Evolutionary conservation across 1,140 invertebrate species (phyloP), one percentile per base, ranked within the genome.

Genomic region (Chionoecetes opilio): DNA sequence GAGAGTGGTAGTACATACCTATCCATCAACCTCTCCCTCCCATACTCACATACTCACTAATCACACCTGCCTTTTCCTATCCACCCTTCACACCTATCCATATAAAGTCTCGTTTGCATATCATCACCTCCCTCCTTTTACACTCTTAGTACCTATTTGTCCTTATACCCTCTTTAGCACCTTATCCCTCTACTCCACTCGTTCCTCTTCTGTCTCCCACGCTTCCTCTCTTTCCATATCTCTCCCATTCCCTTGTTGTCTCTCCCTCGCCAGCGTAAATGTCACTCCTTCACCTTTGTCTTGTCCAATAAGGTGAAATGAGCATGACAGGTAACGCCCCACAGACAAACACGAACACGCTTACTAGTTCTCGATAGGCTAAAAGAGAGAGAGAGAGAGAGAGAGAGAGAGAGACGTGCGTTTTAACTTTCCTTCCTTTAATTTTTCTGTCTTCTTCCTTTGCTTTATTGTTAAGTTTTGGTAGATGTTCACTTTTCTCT

Each of bases 1-100:
- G 46, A 53, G 46, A 53, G 21, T n/a, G 46, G 21, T 2, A 53
- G 46, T 14, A 53, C 11, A 53, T 17, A n/a, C 11, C 46, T 17
- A 53, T 9, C 2, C 46, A 53, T 17, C 21, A 9, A 2, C 46
- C 21, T 1, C 46, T 9, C 46, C 46, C 46, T 53, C 46, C 37
- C 86, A 35, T 17, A 88, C 86, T 38, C 26, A 88, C 34, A 88
- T 35, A 88, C 34, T 38, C 86, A 88, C 86, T 38, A n/a, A n/a
- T n/a, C 86, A 37, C 86, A 88, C 34, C 26, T 21, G 26, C 46
- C 46, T 53, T 53, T 1, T 17, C 46, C 21, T 53, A 2, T 11
- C 46, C 46, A 2, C 8, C 46, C 46, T 53, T 53, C 41, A 88
- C 41, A 88, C 41, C 35, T 88, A 29, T 35, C 35, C 41, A 35